Percentiles rank a stretch among this genome's conserved stretches.
These are phyloP conservation scores for Mesocricetus auratus DNA, from an alignment of 2,113 vertebrate genomes.

Conservation along the genomic window DNA sequence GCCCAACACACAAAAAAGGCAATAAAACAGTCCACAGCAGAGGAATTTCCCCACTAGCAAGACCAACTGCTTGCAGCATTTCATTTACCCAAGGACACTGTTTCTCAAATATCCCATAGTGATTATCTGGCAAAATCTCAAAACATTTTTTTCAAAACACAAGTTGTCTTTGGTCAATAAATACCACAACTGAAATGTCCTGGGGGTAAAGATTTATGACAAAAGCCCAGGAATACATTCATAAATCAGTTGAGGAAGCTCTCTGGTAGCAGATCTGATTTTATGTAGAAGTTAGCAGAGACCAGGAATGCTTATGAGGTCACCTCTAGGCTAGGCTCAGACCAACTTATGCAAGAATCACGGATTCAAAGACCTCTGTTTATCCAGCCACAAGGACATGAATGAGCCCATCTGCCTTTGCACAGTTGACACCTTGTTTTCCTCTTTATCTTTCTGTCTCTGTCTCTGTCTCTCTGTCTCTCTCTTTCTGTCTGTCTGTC, in stretches of 20 bases:
- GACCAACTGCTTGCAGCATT: conserved; percentile 77
- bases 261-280: conserved; percentile 88
- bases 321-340: not conserved
- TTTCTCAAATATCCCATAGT: conserved; percentile 90
- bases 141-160: conserved; percentile 88
- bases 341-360: accelerated
- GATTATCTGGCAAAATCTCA: conserved; percentile 93
- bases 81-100: conserved; percentile 81
- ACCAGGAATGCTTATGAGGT: conserved; percentile 60
- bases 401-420: not conserved
- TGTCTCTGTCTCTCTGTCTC: too few species aligned
- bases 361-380: not conserved
- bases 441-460: not conserved
- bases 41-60: conserved; percentile 84
- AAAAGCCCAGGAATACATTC: conserved; percentile 89
- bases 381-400: not conserved
- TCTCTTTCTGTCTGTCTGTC: too few species aligned
- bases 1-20: conserved; percentile 54
- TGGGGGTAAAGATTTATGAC: conserved; percentile 93
- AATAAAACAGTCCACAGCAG: conserved; percentile 78
- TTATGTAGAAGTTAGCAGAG: conserved; percentile 85
- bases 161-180: conserved; percentile 94
- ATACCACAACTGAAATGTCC: conserved; percentile 92
- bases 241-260: conserved; percentile 91
- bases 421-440: not conserved